Percentiles rank a stretch among this genome's conserved stretches.
These are phyloP conservation scores for Platygyra sinensis DNA, from an alignment of 64 coral and sea anemone genomes.

Conservation along the genomic window DNA sequence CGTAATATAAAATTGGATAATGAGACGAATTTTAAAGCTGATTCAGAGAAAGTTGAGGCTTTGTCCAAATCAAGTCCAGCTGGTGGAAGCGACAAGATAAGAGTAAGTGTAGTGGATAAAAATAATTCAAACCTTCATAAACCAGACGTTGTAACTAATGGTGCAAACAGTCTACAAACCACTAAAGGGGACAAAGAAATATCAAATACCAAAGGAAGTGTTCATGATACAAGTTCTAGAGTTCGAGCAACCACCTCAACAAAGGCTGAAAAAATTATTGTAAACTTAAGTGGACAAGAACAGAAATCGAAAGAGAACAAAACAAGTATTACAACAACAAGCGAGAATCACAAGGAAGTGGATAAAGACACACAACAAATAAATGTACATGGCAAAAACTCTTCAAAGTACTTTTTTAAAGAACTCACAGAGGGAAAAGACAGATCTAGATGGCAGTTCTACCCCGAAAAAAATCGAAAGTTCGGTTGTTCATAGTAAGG, in stretches of 20 bases:
- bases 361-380: no score
- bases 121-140: neutral
- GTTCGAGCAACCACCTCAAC: neutral
- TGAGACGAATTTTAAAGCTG: neutral
- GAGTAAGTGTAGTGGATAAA: neutral
- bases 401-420: no score
- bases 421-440: no score
- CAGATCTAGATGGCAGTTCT: neutral
- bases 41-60: neutral
- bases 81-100: neutral
- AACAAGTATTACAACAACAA: neutral
- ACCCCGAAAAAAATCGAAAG: neutral
- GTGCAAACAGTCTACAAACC: neutral
- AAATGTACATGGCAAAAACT: neutral
- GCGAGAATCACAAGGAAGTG: neutral
- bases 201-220: neutral
- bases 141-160: neutral
- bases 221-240: neutral
- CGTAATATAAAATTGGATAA: neutral
- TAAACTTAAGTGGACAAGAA: neutral
- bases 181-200: neutral
- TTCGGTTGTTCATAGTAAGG: neutral
- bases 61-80: neutral
- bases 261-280: constrained; percentile 2
- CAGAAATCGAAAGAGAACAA: neutral